Evolutionary conservation across 1,140 invertebrate genomes (phyloP).

Genomic region (Cataglyphis hispanica): DNA sequence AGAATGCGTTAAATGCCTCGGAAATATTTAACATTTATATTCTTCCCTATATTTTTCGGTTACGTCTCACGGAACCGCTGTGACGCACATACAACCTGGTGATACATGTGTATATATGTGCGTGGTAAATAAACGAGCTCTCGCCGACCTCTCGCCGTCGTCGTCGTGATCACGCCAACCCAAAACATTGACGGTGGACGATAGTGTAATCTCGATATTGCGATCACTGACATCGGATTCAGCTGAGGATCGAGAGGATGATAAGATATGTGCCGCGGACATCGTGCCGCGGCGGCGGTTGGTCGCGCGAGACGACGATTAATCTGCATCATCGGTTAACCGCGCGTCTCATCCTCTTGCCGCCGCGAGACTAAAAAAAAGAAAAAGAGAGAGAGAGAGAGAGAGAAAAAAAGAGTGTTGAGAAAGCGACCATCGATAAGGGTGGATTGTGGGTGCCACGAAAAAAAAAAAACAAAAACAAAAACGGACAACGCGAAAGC

Average conservation of each 20-base stretch:
- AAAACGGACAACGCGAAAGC: constrained; percentile 51
- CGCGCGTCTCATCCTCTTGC: constrained; percentile 21
- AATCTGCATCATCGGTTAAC: constrained; percentile 29
- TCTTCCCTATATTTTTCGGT: background rate
- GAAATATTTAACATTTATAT: background rate
- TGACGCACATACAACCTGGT: constrained; percentile 17
- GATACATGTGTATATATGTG: background rate
- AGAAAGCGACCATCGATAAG: too few species aligned
- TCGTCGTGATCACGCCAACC: background rate
- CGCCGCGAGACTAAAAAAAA: background rate
- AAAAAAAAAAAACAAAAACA: background rate
- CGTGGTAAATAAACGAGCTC: constrained; percentile 42
- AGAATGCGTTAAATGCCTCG: too few species aligned
- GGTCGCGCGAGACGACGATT: constrained; percentile 50
- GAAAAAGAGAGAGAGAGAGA: too few species aligned
- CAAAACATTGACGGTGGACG: background rate
- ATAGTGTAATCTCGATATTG: background rate
- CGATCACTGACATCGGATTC: background rate
- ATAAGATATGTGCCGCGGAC: constrained; percentile 56
- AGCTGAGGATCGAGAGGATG: background rate
- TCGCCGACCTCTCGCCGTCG: background rate
- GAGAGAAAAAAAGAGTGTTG: background rate
- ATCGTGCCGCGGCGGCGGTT: background rate
- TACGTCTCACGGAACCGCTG: background rate
- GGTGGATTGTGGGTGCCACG: background rate